A percentile compares a stretch with the other conserved stretches of the same genome.
phyloP scores from a whole-genome alignment of 2,888 invertebrate species.

The Leptogaster cylindrica region DNA sequence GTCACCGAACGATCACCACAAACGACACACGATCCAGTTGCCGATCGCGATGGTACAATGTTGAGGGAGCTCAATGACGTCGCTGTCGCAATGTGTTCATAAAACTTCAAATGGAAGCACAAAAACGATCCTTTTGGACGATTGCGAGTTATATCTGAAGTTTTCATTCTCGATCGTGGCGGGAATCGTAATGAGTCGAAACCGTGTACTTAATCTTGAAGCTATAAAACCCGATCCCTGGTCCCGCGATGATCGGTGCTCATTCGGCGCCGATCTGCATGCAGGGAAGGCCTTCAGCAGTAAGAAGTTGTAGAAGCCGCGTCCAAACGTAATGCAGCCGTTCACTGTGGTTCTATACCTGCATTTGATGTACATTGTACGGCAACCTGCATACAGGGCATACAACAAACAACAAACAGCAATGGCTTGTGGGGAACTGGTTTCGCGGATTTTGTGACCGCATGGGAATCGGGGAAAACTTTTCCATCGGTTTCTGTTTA shows the following conservation, averaged over 20 bases:
- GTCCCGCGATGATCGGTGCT: neutral
- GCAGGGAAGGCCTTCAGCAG: slow-evolving; percentile 19
- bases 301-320: slow-evolving; percentile 8
- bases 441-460: slow-evolving; percentile 3
- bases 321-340: slow-evolving; percentile 18
- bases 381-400: slow-evolving; percentile 11
- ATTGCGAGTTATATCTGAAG: slow-evolving; percentile 1
- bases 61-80: slow-evolving; percentile 17
- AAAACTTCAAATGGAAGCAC: slow-evolving; percentile 14
- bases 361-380: neutral
- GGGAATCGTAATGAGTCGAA: slow-evolving; percentile 25
- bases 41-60: neutral
- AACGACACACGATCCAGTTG: slow-evolving; percentile 30
- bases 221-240: neutral
- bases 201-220: slow-evolving; percentile 1
- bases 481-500: slow-evolving; percentile 14
- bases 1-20: slow-evolving; percentile 11
- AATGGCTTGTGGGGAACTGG: slow-evolving; percentile 21
- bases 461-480: slow-evolving; percentile 24
- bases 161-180: slow-evolving; percentile 10
- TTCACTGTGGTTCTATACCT: no score
- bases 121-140: slow-evolving; percentile 17
- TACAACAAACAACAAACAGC: no score
- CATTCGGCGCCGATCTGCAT: slow-evolving; percentile 28
- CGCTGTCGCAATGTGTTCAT: slow-evolving; percentile 4